A percentile compares a stretch with the other conserved stretches of the same genome.
phyloP scores from a whole-genome alignment of 2,113 vertebrate genomes.

The Gobiocypris rarus region DNA sequence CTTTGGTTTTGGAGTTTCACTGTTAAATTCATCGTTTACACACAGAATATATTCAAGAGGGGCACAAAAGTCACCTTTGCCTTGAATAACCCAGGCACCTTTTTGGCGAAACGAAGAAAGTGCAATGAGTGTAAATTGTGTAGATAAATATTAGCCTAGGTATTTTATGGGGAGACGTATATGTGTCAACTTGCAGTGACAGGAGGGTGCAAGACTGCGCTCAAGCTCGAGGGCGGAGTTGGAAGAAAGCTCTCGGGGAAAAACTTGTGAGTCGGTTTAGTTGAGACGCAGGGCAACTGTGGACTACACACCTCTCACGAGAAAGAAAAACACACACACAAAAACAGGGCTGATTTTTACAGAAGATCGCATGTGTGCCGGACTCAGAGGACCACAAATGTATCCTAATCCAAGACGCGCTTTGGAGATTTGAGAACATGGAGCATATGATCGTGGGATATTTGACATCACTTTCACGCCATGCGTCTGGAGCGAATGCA shows the following conservation, averaged over 20 bases:
- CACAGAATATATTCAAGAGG: neutral
- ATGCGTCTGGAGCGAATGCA: neutral
- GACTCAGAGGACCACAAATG: neutral
- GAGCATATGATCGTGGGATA: neutral
- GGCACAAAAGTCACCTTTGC: neutral
- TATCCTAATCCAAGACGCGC: neutral
- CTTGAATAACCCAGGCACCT: neutral
- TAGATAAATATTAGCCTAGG: constrained; percentile 8
- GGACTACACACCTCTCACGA: neutral
- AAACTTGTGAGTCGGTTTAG: constrained; percentile 12
- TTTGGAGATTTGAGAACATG: neutral
- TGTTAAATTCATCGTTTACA: too few relatives aligned
- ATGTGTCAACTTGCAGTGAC: constrained; percentile 26
- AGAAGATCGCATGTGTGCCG: neutral
- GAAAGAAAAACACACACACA: neutral
- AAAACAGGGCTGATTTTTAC: neutral
- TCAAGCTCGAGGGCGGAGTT: constrained; percentile 39
- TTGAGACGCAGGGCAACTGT: constrained; percentile 13
- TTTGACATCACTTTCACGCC: neutral
- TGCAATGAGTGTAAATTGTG: neutral
- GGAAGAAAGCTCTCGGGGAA: neutral
- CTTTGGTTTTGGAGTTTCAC: too few relatives aligned
- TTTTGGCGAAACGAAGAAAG: neutral
- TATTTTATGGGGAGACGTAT: constrained; percentile 4
- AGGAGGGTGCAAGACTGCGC: neutral